phyloP scores from a whole-genome alignment of 2,888 invertebrate species.

The Ormyrus labotus region DNA sequence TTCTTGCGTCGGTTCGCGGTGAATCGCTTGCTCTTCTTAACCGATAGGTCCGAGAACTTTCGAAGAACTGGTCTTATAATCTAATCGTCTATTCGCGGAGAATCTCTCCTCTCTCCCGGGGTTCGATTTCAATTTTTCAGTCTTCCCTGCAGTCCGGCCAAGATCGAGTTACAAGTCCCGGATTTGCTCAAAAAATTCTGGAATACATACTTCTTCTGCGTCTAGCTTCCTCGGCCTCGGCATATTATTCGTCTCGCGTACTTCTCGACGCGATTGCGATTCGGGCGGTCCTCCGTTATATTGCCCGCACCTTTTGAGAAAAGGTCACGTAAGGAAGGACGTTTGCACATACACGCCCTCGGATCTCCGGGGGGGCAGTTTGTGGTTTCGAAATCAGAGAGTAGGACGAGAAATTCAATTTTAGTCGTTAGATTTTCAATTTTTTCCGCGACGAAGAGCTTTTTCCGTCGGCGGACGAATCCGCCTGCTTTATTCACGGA shows the following conservation, averaged over 20 bases:
- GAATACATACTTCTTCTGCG: not conserved
- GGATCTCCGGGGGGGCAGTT: not conserved
- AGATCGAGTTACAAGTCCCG: conserved; percentile 4
- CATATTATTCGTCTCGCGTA: conserved; percentile 25
- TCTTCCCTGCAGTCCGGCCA: not conserved
- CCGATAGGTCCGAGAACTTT: no score
- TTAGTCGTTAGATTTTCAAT: no score
- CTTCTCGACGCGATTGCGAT: not conserved
- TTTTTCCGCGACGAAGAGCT: not conserved
- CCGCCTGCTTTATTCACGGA: conserved; percentile 8
- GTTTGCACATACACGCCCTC: conserved; percentile 28
- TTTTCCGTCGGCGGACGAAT: not conserved
- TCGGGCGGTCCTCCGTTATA: no score
- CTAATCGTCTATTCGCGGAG: no score
- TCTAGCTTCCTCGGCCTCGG: not conserved
- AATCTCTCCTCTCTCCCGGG: not conserved
- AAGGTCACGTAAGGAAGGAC: conserved; percentile 36
- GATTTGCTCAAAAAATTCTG: not conserved
- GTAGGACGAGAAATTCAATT: conserved; percentile 20
- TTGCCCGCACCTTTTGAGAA: not conserved
- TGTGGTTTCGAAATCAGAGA: not conserved
- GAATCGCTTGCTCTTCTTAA: no score
- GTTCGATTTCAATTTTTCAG: conserved; percentile 14
- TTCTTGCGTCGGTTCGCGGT: no score
- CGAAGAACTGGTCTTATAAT: no score